Evolutionary conservation across 1,140 invertebrate species (phyloP).

Genomic region (Tribolium madens): DNA sequence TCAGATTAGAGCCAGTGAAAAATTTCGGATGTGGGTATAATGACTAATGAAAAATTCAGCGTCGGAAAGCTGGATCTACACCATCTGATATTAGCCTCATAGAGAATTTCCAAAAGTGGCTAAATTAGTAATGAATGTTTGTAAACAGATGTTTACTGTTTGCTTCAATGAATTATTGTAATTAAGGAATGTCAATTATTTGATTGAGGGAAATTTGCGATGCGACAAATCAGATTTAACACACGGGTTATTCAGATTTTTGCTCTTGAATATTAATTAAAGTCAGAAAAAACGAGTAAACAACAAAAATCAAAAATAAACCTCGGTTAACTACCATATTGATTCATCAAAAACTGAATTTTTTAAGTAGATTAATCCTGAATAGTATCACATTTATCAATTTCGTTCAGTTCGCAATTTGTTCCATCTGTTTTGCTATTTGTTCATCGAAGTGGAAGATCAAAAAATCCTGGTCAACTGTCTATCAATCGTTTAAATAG

Average conservation of each 20-base stretch:
- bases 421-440: conserved; percentile 12
- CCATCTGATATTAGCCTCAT: background rate
- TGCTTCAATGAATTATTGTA: conserved; percentile 7
- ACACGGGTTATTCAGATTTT: too few relatives aligned
- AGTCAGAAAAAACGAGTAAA: too few relatives aligned
- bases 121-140: conserved; percentile 24
- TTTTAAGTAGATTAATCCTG: too few relatives aligned
- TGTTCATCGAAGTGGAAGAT: conserved; percentile 9
- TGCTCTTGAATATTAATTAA: too few relatives aligned
- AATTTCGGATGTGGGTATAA: conserved; percentile 10
- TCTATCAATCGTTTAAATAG: conserved; percentile 34
- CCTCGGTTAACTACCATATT: too few relatives aligned
- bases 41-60: conserved; percentile 14
- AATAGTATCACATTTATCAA: background rate
- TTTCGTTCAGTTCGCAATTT: background rate
- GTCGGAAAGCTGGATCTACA: background rate
- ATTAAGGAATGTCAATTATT: background rate
- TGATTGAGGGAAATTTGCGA: too few relatives aligned
- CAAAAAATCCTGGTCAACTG: conserved; percentile 23
- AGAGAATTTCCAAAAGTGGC: background rate
- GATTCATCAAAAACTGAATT: too few relatives aligned
- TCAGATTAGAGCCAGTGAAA: conserved; percentile 30
- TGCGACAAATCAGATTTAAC: too few relatives aligned
- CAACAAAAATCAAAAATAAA: too few relatives aligned
- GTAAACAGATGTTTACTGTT: conserved; percentile 19